A percentile compares a stretch with the other conserved stretches of the same genome.
These are phyloP conservation scores for Drosophila testacea DNA, from an alignment of 2,888 invertebrate species.

Conservation along the genomic window DNA sequence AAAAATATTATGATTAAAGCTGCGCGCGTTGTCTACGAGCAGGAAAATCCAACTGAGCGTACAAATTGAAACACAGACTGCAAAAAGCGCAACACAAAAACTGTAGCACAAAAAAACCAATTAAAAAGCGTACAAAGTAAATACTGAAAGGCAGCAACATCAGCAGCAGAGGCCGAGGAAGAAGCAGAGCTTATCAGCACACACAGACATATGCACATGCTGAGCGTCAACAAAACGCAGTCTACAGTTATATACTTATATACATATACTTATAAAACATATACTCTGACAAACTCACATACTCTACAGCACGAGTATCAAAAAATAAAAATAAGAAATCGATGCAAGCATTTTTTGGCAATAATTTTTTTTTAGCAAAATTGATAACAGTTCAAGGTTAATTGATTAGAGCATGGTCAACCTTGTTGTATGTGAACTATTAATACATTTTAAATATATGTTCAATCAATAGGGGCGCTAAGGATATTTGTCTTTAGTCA, in stretches of 20 bases:
- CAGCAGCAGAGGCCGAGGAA: constrained; percentile 17
- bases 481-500: neutral
- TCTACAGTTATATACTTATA: constrained; percentile 25
- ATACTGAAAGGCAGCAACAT: constrained; percentile 34
- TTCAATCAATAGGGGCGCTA: neutral
- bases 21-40: constrained; percentile 24
- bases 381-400: constrained; percentile 66
- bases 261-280: constrained; percentile 4
- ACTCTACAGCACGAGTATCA: constrained; percentile 13
- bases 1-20: constrained; percentile 3
- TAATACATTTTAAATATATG: neutral
- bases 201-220: constrained; percentile 21
- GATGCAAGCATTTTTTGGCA: constrained; percentile 50
- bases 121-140: constrained; percentile 45
- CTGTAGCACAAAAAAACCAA: constrained; percentile 51
- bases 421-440: constrained; percentile 10
- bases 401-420: constrained; percentile 50
- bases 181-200: constrained; percentile 50
- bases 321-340: constrained; percentile 25
- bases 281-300: constrained; percentile 12
- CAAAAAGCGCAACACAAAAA: constrained; percentile 65
- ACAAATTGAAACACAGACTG: constrained; percentile 57
- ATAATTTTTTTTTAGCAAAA: constrained; percentile 22
- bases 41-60: constrained; percentile 43
- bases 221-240: constrained; percentile 53